Evolutionary conservation across 2,797 vertebrate species (phyloP), one percentile per base, ranked within the genome.

Genomic region (Hippoglossus hippoglossus): DNA sequence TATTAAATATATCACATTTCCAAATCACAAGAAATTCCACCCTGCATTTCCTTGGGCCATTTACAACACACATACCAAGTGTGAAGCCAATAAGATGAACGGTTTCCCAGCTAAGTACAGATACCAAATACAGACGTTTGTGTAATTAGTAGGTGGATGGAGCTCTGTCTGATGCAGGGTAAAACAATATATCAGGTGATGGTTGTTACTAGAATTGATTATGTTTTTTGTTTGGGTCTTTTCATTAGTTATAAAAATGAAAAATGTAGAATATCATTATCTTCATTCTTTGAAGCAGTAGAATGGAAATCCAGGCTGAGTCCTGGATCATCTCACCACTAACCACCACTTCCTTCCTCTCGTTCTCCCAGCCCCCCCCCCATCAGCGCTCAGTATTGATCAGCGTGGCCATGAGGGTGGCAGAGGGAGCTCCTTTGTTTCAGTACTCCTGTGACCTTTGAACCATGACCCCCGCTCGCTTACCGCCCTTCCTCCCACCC

Each of bases 361-460:
- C 15, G 31, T 25, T 16, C 57, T 52, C 80, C 66, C 79, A 2
- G 62, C 64, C 53, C n/a, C 54, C 78, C 78, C 58, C 77, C 78
- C 75, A 70, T 31, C 63, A 68, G 54, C 49, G 56, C 68, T 84
- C 72, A 59, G 78, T 89, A 93, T 93, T 77, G 93, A 94, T 93
- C 83, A 70, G 85, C 39, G 36, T 82, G 85, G 77, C 71, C 82
- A 74, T 18, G 22, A 73, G 75, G 61, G 77, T 47, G 53, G 76
- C 70, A 88, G 87, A 69, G 63, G 65, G 82, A 82, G 73, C 84
- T 87, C 89, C 90, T 94, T 94, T 94, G 93, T 93, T 92, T 93
- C 88, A 84, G 80, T 83, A 81, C 89, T 72, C 73, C 81, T 55
- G 50, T 78, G 85, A 90, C 90, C 93, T 92, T 81, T 91, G 89